phyloP scores from a whole-genome alignment of 2,797 vertebrate genomes.

The Huso huso region DNA sequence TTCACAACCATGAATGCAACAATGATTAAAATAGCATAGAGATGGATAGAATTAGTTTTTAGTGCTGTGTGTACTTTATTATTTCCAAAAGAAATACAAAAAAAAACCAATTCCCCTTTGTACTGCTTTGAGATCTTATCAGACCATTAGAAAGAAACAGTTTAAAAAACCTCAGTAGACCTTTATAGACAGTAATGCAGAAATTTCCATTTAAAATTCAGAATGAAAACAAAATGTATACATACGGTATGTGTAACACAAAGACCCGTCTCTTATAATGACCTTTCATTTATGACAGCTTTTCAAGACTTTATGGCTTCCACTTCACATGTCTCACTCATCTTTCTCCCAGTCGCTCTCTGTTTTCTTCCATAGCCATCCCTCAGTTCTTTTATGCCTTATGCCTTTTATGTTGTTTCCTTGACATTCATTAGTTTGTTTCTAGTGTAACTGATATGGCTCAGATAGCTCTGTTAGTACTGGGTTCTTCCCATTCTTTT shows the following conservation, averaged over 20 bases:
- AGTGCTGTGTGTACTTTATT: background rate
- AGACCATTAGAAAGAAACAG: constrained; percentile 5
- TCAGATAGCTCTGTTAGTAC: constrained; percentile 2
- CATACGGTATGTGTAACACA: background rate
- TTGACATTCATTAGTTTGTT: constrained; percentile 36
- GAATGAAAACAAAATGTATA: too few relatives aligned
- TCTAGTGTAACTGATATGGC: constrained; percentile 14
- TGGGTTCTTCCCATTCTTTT: constrained; percentile 19
- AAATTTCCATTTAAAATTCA: constrained; percentile 10
- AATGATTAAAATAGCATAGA: too few relatives aligned
- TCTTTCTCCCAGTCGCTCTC: constrained; percentile 28
- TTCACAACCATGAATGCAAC: too few relatives aligned
- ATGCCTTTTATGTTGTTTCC: constrained; percentile 34
- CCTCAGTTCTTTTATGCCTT: constrained; percentile 26
- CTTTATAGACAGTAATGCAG: constrained; percentile 8
- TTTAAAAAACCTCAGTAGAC: constrained; percentile 13
- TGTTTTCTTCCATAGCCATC: constrained; percentile 3
- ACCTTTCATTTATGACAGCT: constrained; percentile 13
- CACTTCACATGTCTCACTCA: constrained; percentile 8
- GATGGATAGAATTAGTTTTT: too few relatives aligned
- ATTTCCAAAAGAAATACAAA: background rate
- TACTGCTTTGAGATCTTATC: constrained; percentile 10
- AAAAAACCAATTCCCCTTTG: background rate
- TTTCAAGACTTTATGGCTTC: constrained; percentile 5
- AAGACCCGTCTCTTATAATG: constrained; percentile 11